phyloP scores from a whole-genome alignment of 2,113 vertebrate species.

The Xenus cinereus region DNA sequence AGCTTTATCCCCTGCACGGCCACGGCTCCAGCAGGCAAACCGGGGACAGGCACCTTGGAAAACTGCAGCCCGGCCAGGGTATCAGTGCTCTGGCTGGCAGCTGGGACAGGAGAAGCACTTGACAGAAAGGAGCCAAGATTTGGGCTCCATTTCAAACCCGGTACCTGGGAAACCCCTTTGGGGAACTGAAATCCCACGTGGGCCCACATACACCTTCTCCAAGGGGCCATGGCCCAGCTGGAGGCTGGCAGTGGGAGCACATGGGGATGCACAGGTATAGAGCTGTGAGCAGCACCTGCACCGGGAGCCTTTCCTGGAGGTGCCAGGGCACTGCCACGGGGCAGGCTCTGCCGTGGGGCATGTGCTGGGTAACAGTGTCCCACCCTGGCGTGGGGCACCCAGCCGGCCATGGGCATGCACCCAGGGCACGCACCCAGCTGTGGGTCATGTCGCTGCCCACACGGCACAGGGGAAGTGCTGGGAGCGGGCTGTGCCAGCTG shows the following conservation, averaged over 20 bases:
- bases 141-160: not conserved
- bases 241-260: not conserved
- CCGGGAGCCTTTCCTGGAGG: fast-evolving
- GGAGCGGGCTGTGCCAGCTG: not conserved
- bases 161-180: not conserved
- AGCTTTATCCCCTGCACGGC: not conserved
- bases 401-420: not conserved
- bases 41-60: fast-evolving
- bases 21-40: not conserved
- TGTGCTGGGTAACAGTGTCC: not conserved
- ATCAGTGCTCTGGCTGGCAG: not conserved
- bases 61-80: fast-evolving
- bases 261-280: no score
- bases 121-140: not conserved
- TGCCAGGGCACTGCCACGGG: not conserved
- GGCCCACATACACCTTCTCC: not conserved
- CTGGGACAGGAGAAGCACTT: not conserved
- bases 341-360: not conserved
- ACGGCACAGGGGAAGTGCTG: not conserved
- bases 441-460: fast-evolving
- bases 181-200: not conserved
- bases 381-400: not conserved
- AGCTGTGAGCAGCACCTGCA: not conserved
- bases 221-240: fast-evolving
- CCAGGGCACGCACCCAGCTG: not conserved